Percentiles rank a stretch among this genome's conserved stretches.
Conservation (phyloP, 2,888 invertebrate genomes). For the Gastracanthus pulcherrimus region DNA sequence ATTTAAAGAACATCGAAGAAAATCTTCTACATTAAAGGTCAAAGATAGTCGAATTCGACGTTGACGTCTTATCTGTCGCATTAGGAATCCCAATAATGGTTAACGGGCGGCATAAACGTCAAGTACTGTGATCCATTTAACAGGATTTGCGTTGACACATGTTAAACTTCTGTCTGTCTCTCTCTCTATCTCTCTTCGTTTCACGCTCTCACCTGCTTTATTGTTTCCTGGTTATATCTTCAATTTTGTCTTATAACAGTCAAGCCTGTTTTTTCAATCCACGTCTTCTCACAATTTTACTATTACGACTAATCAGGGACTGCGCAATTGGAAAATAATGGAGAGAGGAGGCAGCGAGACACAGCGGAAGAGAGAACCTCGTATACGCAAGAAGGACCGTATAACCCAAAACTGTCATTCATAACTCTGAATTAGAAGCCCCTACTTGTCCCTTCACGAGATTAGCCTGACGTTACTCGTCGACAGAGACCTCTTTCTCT, state of each 20-base stretch:
- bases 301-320: neutral
- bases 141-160: conserved; percentile 62
- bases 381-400: conserved; percentile 25
- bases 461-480: conserved; percentile 38
- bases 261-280: neutral
- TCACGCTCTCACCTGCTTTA: no score
- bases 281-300: neutral
- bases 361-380: neutral
- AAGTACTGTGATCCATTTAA: conserved; percentile 59
- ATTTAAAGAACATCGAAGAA: no score
- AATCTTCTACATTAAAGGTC: no score
- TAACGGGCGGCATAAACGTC: conserved; percentile 40
- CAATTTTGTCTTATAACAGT: no score
- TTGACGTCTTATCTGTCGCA: conserved; percentile 52
- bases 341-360: neutral
- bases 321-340: conserved; percentile 15
- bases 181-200: neutral
- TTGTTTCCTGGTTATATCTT: no score
- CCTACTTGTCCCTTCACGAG: conserved; percentile 38
- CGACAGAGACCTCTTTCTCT: neutral
- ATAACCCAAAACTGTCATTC: conserved; percentile 59
- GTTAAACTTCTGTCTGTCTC: conserved; percentile 53
- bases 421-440: conserved; percentile 52
- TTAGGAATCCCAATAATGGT: conserved; percentile 61
- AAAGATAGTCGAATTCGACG: conserved; percentile 30